Conservation (phyloP, 2,888 invertebrate genomes). For the Drosophila prolongata region DNA sequence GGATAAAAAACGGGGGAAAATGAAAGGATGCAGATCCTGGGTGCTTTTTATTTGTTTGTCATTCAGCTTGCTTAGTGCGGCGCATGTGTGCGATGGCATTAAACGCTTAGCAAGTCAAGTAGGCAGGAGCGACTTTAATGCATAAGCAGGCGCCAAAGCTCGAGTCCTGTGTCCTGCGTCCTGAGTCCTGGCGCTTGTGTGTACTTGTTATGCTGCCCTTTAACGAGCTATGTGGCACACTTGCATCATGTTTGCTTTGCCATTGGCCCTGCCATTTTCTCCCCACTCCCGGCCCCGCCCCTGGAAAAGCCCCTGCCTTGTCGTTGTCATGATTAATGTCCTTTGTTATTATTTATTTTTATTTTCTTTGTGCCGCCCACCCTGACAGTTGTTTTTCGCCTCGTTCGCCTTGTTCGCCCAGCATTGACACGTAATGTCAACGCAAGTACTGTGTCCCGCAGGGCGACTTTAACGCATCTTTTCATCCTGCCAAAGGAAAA, state of each 20-base stretch:
- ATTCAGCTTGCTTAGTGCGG: slow-evolving; percentile 60
- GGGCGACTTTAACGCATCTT: slow-evolving; percentile 27
- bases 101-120: slow-evolving; percentile 63
- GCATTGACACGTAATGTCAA: slow-evolving; percentile 71
- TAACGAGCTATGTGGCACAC: slow-evolving; percentile 61
- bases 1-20: slow-evolving; percentile 17
- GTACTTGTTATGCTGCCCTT: slow-evolving; percentile 63
- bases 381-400: slow-evolving; percentile 57
- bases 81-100: slow-evolving; percentile 59
- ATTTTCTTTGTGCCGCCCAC: slow-evolving; percentile 64
- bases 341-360: slow-evolving; percentile 77
- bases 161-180: slow-evolving; percentile 4
- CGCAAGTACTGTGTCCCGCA: slow-evolving; percentile 47
- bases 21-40: not conserved
- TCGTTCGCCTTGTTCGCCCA: slow-evolving; percentile 26
- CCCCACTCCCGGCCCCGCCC: not conserved
- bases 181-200: slow-evolving; percentile 28
- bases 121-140: slow-evolving; percentile 49
- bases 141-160: slow-evolving; percentile 44
- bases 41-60: slow-evolving; percentile 48
- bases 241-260: slow-evolving; percentile 51
- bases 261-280: slow-evolving; percentile 49
- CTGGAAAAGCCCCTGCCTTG: slow-evolving; percentile 39
- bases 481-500: slow-evolving; percentile 1
- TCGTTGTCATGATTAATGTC: slow-evolving; percentile 78